These are phyloP conservation scores for Myotis yumanensis DNA, from an alignment of 2,113 vertebrate genomes.

Conservation along the genomic window DNA sequence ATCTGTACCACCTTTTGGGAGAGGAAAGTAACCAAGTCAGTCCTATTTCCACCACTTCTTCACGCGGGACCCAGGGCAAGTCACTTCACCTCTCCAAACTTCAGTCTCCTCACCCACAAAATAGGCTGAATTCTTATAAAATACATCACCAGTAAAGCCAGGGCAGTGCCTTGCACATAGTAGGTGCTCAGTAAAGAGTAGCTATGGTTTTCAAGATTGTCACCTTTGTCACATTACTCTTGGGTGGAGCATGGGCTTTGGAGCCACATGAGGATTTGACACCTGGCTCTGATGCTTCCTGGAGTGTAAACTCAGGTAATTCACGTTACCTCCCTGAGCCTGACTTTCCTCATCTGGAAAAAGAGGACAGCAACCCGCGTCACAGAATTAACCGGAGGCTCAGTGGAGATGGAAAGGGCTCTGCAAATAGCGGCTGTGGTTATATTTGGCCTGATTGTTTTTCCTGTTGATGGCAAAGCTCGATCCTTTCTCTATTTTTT, in stretches of 20 bases:
- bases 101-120: not conserved
- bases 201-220: not conserved
- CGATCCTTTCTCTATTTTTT: not conserved
- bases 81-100: not conserved
- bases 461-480: not conserved
- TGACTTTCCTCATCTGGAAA: not conserved
- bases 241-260: not conserved
- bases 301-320: not conserved
- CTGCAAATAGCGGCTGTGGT: not conserved
- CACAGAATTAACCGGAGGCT: not conserved
- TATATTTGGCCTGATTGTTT: not conserved
- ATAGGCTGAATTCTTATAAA: not conserved
- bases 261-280: not conserved
- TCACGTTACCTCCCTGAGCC: not conserved
- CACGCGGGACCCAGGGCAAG: not conserved
- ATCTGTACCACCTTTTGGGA: not conserved
- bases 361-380: not conserved
- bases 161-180: not conserved
- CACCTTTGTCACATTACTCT: not conserved
- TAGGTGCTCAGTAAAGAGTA: not conserved
- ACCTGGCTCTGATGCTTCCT: not conserved
- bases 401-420: rapidly evolving
- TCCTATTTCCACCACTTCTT: not conserved
- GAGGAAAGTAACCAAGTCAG: not conserved
- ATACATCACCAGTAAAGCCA: not conserved